These are phyloP conservation scores for Zapus hudsonius DNA, from an alignment of 2,113 vertebrate genomes.

Conservation along the genomic window DNA sequence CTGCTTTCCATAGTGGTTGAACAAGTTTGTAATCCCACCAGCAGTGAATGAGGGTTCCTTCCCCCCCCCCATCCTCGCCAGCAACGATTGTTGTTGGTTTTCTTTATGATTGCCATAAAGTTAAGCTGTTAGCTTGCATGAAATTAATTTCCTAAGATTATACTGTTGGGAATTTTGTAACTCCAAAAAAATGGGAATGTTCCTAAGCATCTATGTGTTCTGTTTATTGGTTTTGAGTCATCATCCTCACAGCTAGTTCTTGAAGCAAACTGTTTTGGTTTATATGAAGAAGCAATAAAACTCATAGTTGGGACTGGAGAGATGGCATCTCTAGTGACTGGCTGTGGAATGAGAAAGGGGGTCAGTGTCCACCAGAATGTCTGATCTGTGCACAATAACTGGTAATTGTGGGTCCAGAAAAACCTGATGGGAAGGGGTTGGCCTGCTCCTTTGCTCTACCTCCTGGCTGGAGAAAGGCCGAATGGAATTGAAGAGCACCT, in stretches of 20 bases:
- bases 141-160: slow-evolving; percentile 58
- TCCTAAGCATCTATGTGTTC: slow-evolving; percentile 51
- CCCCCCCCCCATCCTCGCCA: no score
- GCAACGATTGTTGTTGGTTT: no score
- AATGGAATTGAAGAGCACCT: background rate
- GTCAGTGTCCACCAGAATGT: background rate
- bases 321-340: background rate
- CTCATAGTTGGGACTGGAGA: background rate
- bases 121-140: slow-evolving; percentile 38
- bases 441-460: background rate
- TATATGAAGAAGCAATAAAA: slow-evolving; percentile 34
- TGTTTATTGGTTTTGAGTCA: slow-evolving; percentile 63
- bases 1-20: no score
- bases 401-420: background rate
- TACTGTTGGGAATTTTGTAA: slow-evolving; percentile 52
- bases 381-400: background rate
- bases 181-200: slow-evolving; percentile 51
- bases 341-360: background rate
- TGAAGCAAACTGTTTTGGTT: slow-evolving; percentile 56
- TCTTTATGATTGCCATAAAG: no score
- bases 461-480: background rate
- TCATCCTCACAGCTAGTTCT: slow-evolving; percentile 47
- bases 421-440: background rate
- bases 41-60: no score
- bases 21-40: no score